A percentile compares a stretch with the other conserved stretches of the same genome.
These are phyloP conservation scores for Fregata magnificens DNA, from an alignment of 2,113 vertebrate genomes.

Conservation along the genomic window DNA sequence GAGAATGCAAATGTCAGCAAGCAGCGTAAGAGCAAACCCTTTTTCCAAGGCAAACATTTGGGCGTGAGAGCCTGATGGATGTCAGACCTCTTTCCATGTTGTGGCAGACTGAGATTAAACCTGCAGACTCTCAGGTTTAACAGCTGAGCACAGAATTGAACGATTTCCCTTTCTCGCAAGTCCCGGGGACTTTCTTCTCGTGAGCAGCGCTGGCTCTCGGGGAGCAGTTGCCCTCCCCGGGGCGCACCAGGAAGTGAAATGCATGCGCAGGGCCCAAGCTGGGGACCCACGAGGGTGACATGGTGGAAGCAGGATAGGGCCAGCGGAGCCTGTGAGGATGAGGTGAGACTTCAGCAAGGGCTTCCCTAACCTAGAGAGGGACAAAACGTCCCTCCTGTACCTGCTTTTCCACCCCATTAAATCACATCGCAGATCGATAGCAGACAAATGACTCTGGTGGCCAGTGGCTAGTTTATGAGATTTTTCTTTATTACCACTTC, in stretches of 20 bases:
- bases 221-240: not conserved
- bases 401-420: slow-evolving; percentile 18
- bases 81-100: not conserved
- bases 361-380: not conserved
- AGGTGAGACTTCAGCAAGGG: not conserved
- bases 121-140: not conserved
- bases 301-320: not conserved
- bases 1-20: not conserved
- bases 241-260: not conserved
- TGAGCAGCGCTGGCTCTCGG: fast-evolving
- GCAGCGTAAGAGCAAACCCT: not conserved
- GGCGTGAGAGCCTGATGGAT: not conserved
- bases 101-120: not conserved
- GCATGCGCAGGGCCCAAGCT: fast-evolving
- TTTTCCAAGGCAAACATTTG: not conserved
- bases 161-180: not conserved
- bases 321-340: not conserved
- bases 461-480: not conserved
- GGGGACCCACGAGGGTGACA: fast-evolving
- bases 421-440: not conserved
- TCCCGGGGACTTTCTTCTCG: fast-evolving
- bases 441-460: not conserved
- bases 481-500: slow-evolving; percentile 42
- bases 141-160: not conserved
- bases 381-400: not conserved